Evolutionary conservation across 1,140 invertebrate species (phyloP).

Genomic region (Trigoniulus corallinus): DNA sequence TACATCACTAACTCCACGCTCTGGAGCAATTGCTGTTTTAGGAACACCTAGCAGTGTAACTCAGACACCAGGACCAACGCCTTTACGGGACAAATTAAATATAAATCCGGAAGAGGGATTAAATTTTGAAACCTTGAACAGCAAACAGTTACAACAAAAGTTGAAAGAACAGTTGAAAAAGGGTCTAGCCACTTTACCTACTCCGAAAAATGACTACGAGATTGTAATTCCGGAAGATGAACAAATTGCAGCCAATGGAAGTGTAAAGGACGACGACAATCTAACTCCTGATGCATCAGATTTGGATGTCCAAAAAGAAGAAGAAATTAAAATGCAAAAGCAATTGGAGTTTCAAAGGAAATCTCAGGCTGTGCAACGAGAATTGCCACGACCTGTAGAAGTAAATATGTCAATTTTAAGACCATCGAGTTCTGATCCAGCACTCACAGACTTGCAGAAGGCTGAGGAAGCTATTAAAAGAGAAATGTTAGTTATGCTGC

Average conservation of each 20-base stretch:
- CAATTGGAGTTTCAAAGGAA: slow-evolving; percentile 55
- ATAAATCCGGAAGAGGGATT: slow-evolving; percentile 76
- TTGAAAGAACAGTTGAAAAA: slow-evolving; percentile 52
- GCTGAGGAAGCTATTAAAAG: slow-evolving; percentile 93
- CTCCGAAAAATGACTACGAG: slow-evolving; percentile 93
- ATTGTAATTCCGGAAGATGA: slow-evolving; percentile 89
- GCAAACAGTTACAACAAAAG: slow-evolving; percentile 23
- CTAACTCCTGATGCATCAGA: slow-evolving; percentile 74
- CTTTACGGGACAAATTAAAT: slow-evolving; percentile 80
- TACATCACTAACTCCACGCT: slow-evolving; percentile 14
- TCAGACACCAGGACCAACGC: slow-evolving; percentile 30
- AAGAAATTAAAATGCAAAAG: slow-evolving; percentile 42
- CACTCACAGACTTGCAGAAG: slow-evolving; percentile 71
- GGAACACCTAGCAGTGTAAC: slow-evolving; percentile 8
- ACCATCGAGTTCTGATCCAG: slow-evolving; percentile 46
- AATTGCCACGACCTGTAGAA: slow-evolving; percentile 71
- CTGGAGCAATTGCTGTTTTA: slow-evolving; percentile 17
- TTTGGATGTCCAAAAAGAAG: slow-evolving; percentile 50
- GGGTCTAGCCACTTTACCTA: slow-evolving; percentile 60
- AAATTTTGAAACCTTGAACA: slow-evolving; percentile 22
- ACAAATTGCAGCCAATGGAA: slow-evolving; percentile 31
- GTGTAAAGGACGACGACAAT: slow-evolving; percentile 26
- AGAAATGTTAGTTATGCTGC: slow-evolving; percentile 91
- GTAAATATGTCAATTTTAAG: slow-evolving; percentile 66
- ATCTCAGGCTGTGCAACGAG: slow-evolving; percentile 75